Evolutionary conservation across 2,797 vertebrate species (phyloP).

Genomic region (Anableps anableps): DNA sequence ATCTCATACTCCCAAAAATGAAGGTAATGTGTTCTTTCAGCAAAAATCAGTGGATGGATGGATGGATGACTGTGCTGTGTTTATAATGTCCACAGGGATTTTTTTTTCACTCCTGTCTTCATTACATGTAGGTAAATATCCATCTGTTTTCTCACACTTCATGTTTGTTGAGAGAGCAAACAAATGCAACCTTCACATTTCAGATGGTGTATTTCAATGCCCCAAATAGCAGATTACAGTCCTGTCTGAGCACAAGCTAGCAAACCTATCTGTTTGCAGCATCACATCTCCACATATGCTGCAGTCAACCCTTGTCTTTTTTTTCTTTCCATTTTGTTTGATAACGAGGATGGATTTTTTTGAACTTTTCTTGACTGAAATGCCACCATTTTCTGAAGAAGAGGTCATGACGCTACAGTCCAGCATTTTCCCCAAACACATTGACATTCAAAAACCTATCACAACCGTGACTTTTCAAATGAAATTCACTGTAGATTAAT

Average conservation of each 20-base stretch:
- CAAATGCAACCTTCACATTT: slow-evolving; percentile 51
- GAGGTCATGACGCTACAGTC: not conserved
- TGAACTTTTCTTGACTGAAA: not conserved
- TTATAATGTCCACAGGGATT: slow-evolving; percentile 7
- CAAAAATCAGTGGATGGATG: not conserved
- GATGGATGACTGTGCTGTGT: not conserved
- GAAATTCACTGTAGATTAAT: slow-evolving; percentile 30
- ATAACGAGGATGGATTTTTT: not conserved
- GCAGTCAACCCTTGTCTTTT: slow-evolving; percentile 2
- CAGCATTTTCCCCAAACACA: not conserved
- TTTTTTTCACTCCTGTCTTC: slow-evolving; percentile 5
- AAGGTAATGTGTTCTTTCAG: not conserved
- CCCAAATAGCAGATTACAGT: slow-evolving; percentile 22
- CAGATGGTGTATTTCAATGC: slow-evolving; percentile 30
- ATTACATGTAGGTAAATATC: slow-evolving; percentile 40
- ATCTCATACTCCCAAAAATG: not conserved
- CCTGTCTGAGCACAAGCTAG: slow-evolving; percentile 28
- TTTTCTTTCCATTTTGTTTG: not conserved
- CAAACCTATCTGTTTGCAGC: slow-evolving; percentile 13
- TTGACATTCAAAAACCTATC: slow-evolving; percentile 3
- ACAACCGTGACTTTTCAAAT: slow-evolving; percentile 23
- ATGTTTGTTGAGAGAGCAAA: slow-evolving; percentile 56
- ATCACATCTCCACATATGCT: slow-evolving; percentile 16
- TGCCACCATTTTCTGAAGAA: not conserved
- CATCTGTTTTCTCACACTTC: slow-evolving; percentile 42